Percentiles rank a stretch among this genome's conserved stretches.
Evolutionary conservation across 2,888 invertebrate species (phyloP).

Genomic region (Drosophila fungiperda): DNA sequence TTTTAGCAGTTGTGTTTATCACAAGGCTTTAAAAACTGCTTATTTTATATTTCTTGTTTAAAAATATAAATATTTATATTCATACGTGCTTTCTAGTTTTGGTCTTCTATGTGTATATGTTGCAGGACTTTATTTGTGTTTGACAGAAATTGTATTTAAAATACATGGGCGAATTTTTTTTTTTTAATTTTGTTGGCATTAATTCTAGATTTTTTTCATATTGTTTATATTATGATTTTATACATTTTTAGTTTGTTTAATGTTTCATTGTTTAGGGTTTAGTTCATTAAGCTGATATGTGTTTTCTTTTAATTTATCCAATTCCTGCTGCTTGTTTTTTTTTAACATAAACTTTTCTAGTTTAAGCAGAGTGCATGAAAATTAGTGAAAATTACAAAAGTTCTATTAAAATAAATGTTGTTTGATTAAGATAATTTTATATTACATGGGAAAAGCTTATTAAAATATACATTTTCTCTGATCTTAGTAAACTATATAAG

Average conservation of each 20-base stretch:
- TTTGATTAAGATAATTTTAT: not conserved
- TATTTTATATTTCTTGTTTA: constrained; percentile 24
- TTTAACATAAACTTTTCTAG: not conserved
- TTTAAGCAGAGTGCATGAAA: constrained; percentile 1
- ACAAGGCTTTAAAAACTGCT: constrained; percentile 66
- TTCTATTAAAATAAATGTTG: not conserved
- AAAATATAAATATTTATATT: constrained; percentile 9
- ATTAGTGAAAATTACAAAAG: not conserved
- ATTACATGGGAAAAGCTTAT: constrained; percentile 1
- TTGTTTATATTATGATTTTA: constrained; percentile 37
- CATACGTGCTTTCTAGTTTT: constrained; percentile 37
- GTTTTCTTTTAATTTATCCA: constrained; percentile 66
- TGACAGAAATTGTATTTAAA: constrained; percentile 72
- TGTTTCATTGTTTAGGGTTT: constrained; percentile 25
- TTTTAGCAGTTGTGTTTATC: constrained; percentile 57
- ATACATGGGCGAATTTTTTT: constrained; percentile 60
- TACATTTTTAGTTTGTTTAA: constrained; percentile 18
- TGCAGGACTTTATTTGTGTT: constrained; percentile 33
- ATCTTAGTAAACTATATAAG: not conserved
- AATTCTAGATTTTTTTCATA: constrained; percentile 25
- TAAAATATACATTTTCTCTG: not conserved
- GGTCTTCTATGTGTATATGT: constrained; percentile 48
- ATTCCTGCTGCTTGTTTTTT: constrained; percentile 51
- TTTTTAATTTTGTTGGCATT: constrained; percentile 59
- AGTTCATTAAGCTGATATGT: constrained; percentile 64